Evolutionary conservation across 2,888 invertebrate species (phyloP).

Genomic region (Xestia ashworthii): DNA sequence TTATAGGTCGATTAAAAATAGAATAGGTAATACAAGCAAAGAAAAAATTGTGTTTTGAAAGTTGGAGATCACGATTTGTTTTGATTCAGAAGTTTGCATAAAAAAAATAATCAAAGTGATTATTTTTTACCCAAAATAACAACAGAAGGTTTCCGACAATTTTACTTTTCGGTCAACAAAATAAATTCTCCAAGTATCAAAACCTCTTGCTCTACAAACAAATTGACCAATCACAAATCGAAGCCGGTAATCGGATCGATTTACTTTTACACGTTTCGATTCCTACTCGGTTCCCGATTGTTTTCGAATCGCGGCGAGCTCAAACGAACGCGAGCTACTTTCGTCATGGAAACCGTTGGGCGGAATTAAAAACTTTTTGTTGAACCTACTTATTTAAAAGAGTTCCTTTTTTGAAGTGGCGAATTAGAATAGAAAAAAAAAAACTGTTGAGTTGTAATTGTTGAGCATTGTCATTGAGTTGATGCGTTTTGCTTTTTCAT

Average conservation of each 20-base stretch:
- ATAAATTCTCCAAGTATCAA: slow-evolving; percentile 50
- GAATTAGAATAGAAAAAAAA: slow-evolving; percentile 43
- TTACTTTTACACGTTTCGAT: slow-evolving; percentile 80
- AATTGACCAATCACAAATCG: slow-evolving; percentile 79
- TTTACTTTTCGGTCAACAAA: background rate
- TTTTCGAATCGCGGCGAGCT: slow-evolving; percentile 77
- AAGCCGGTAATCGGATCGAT: slow-evolving; percentile 82
- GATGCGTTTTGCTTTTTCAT: background rate
- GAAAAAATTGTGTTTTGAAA: too few species aligned
- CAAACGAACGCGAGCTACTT: slow-evolving; percentile 78
- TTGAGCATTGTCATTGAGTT: slow-evolving; percentile 2
- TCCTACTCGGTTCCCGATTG: slow-evolving; percentile 82
- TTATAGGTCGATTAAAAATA: too few species aligned
- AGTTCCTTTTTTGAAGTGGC: slow-evolving; percentile 52
- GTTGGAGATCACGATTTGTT: too few species aligned
- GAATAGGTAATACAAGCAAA: too few species aligned
- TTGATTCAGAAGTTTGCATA: too few species aligned
- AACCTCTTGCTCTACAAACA: slow-evolving; percentile 62
- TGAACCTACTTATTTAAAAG: slow-evolving; percentile 63
- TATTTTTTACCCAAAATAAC: too few species aligned
- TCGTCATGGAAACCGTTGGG: slow-evolving; percentile 82
- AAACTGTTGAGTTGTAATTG: slow-evolving; percentile 19
- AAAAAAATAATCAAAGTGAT: too few species aligned
- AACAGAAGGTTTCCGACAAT: too few species aligned
- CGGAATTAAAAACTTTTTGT: slow-evolving; percentile 69